A percentile compares a stretch with the other conserved stretches of the same genome.
These are phyloP conservation scores for Caerostris darwini DNA, from an alignment of 1,140 invertebrate species.

Conservation along the genomic window DNA sequence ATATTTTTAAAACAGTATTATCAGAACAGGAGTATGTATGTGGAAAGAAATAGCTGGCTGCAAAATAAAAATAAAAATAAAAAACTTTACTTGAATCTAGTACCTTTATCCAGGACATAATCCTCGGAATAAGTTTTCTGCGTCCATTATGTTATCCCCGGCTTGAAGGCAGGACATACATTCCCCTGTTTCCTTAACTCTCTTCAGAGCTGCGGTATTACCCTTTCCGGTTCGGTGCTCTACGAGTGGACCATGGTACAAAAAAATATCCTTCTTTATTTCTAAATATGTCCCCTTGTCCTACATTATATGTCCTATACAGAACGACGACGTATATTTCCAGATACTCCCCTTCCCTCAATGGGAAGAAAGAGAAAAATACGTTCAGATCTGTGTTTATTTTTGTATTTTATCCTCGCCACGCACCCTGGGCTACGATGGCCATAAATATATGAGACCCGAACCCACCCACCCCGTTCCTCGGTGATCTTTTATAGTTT, in stretches of 20 bases:
- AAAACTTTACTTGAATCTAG: background rate
- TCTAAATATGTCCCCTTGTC: slow-evolving; percentile 71
- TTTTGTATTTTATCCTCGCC: slow-evolving; percentile 43
- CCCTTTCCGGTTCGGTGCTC: slow-evolving; percentile 48
- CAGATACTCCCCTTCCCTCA: slow-evolving; percentile 19
- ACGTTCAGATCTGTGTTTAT: slow-evolving; percentile 57
- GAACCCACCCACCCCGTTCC: background rate
- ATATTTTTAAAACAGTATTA: too few species aligned
- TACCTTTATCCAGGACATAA: background rate
- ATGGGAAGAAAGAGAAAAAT: background rate
- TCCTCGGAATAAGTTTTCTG: background rate
- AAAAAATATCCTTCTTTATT: background rate
- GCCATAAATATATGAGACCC: slow-evolving; percentile 74
- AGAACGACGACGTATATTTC: slow-evolving; percentile 58
- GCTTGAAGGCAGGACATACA: background rate
- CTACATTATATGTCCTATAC: slow-evolving; percentile 34
- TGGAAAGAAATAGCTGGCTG: too few species aligned
- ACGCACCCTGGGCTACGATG: slow-evolving; percentile 57
- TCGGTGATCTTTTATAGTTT: slow-evolving; percentile 73
- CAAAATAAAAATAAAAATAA: too few species aligned
- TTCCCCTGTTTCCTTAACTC: background rate
- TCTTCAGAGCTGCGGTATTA: background rate
- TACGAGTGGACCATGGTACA: slow-evolving; percentile 49
- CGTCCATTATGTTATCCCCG: background rate
- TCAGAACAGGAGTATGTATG: too few species aligned